Base-by-base conservation (phyloP, 2,888 invertebrate genomes). In the Neocrepidodera transversa region DNA sequence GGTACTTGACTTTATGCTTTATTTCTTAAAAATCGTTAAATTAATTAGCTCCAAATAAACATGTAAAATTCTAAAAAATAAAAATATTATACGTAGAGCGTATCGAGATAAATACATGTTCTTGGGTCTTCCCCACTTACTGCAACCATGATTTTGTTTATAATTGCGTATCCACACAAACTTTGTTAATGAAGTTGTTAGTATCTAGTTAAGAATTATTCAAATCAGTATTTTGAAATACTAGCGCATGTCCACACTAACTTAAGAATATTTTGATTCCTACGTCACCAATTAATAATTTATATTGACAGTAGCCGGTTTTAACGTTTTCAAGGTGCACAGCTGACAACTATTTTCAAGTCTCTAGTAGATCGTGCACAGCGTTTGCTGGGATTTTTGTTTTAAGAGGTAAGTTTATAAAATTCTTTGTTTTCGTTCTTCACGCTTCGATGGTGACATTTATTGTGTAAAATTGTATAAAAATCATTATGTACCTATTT, bases 61-160 rank as follows among this genome's bases (percentile, higher is more conserved):
- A n/a, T n/a, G n/a, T n/a, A n/a, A n/a, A n/a, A n/a, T n/a, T n/a
- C n/a, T n/a, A n/a, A n/a, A n/a, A n/a, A n/a, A n/a, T n/a, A n/a
- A n/a, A n/a, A n/a, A n/a, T n/a, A n/a, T n/a, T n/a, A n/a, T n/a
- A n/a, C n/a, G n/a, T n/a, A n/a, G n/a, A n/a, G n/a, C n/a, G n/a
- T n/a, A 32, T 11, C 5, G 5, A 32, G 8, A 32, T 23, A 23
- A 23, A 13, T 35, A 11, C 35, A 35, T 43, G 43, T 43, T 45
- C 53, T 53, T 53, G 43, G 53, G 53, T 35, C 35, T 53, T 53
- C 43, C 53, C 53, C 53, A 53, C 45, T 53, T 35, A 16, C 2
- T 42, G 13, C 14, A 20, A 43, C 20, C 35, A 45, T 30, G 28
- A 14, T 16, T 14, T 2, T 36, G 18, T 17, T 38, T 30, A 14